Conservation (phyloP, 2,797 vertebrate genomes). For the Sphenopsis melanotis region DNA sequence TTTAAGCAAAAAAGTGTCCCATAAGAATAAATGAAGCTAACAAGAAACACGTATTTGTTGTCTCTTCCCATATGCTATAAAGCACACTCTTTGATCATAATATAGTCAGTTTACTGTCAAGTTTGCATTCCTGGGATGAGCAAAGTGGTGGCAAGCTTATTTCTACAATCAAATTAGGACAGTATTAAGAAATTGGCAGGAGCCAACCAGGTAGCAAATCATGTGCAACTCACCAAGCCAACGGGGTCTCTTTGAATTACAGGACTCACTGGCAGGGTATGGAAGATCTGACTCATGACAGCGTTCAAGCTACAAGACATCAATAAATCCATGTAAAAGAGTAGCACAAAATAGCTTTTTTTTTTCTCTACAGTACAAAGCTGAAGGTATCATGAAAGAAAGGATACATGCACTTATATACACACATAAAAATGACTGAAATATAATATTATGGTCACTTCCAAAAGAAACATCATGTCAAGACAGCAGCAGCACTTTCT, state of each 20-base stretch:
- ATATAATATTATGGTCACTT: neutral
- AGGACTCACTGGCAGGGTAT: conserved; percentile 55
- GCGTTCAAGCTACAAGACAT: conserved; percentile 65
- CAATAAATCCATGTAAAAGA: neutral
- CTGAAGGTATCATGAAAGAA: neutral
- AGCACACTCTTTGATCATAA: neutral
- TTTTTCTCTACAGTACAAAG: neutral
- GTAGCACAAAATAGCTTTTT: neutral
- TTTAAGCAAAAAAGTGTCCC: neutral
- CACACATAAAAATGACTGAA: neutral
- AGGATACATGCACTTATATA: neutral
- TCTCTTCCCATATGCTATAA: neutral
- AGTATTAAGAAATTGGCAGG: neutral
- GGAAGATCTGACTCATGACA: conserved; percentile 39
- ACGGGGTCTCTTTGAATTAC: conserved; percentile 55
- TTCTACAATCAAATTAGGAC: neutral
- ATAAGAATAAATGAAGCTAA: neutral
- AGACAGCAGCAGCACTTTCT: neutral
- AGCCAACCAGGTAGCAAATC: neutral
- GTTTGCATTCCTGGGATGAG: neutral
- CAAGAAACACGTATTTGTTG: neutral
- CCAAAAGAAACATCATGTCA: neutral
- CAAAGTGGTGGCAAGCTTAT: neutral
- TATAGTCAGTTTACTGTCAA: neutral
- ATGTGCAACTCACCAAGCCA: conserved; percentile 30